Evolutionary conservation across 2,113 vertebrate genomes (phyloP).

Genomic region (Gadus chalcogrammus): DNA sequence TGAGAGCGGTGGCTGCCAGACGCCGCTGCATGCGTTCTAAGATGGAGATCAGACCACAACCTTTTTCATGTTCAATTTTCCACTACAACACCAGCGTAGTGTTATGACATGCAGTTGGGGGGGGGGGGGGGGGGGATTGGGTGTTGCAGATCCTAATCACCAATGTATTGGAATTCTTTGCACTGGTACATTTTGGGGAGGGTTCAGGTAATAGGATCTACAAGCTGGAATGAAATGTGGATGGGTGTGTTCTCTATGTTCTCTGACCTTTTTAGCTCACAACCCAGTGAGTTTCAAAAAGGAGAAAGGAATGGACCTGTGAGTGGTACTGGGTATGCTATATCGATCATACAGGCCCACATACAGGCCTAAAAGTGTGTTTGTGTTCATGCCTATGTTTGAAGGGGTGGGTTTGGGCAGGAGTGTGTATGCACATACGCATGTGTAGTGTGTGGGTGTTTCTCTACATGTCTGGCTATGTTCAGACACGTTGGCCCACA

Average conservation of each 20-base stretch:
- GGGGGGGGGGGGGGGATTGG: too few species aligned
- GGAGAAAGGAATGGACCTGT: not conserved
- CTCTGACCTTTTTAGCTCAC: not conserved
- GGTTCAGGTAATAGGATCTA: not conserved
- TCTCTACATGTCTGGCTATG: constrained; percentile 7
- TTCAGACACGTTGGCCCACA: not conserved
- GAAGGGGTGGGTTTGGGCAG: not conserved
- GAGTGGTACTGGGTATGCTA: not conserved
- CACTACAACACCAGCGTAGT: too few species aligned
- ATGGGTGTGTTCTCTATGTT: too few species aligned
- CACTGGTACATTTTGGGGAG: not conserved
- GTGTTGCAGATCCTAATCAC: too few species aligned
- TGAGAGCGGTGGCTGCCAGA: too few species aligned
- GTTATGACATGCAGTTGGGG: too few species aligned
- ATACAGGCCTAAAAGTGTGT: not conserved
- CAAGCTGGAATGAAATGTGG: not conserved
- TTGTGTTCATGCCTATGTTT: not conserved
- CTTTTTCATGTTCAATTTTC: too few species aligned
- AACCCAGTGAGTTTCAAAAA: not conserved
- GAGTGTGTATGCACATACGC: not conserved
- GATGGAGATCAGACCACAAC: too few species aligned
- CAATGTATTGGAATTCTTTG: too few species aligned
- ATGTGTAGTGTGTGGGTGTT: constrained; percentile 5
- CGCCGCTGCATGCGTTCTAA: too few species aligned
- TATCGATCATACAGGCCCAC: not conserved